A percentile compares a stretch with the other conserved stretches of the same genome.
These are phyloP conservation scores for Neodiprion lecontei DNA, from an alignment of 1,140 invertebrate genomes.

Conservation along the genomic window DNA sequence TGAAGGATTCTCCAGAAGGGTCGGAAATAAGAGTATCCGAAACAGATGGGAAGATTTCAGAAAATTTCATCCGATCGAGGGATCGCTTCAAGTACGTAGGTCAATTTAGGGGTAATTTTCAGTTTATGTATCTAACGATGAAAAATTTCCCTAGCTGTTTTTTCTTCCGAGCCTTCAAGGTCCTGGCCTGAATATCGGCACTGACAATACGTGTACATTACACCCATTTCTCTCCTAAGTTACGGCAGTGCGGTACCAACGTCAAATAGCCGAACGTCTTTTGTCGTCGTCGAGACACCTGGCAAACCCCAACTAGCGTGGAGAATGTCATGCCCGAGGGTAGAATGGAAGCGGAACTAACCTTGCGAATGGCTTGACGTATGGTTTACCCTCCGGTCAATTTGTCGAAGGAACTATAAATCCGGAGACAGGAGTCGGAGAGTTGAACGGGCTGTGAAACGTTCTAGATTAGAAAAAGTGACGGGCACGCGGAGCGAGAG, in stretches of 20 bases:
- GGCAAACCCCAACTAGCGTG: background rate
- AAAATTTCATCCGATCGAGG: too few species aligned
- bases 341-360: conserved; percentile 5
- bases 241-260: background rate
- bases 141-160: too few species aligned
- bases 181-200: background rate
- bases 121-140: too few species aligned
- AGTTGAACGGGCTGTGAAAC: background rate
- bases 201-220: background rate
- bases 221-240: background rate
- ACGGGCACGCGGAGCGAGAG: background rate
- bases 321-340: background rate
- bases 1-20: too few species aligned
- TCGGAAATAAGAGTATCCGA: too few species aligned
- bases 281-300: conserved; percentile 2
- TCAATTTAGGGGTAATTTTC: too few species aligned
- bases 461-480: background rate
- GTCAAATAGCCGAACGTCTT: background rate
- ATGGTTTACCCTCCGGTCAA: conserved; percentile 4
- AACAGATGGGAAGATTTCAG: too few species aligned
- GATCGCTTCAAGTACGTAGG: too few species aligned
- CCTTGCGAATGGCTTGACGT: background rate
- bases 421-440: background rate
- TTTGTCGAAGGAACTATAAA: conserved; percentile 7
- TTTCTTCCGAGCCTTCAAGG: too few species aligned